Base-by-base conservation (phyloP, 2,113 vertebrate species). In the Triplophysa rosa region DNA sequence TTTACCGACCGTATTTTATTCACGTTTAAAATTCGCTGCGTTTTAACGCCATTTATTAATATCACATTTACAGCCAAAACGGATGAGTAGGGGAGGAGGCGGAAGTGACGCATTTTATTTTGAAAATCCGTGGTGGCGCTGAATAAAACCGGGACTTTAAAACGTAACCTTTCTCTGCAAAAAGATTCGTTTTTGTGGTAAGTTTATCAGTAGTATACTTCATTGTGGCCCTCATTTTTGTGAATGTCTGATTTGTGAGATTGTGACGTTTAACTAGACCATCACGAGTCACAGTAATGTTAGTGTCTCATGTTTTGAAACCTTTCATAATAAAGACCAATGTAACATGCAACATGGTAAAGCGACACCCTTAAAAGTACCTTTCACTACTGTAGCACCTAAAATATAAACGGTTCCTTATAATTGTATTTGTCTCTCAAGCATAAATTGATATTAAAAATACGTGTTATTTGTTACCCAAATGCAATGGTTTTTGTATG, bases 81-180 rank as follows among this genome's bases (percentile, higher is more conserved):
- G 54, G 54, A 58, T 21, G n/a, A 2, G 54, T 0, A 9, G 26
- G 24, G n/a, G 19, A 52, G 58, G 42, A 37, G 21, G 52, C 69
- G 78, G 78, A 80, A 80, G 47, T 80, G 78, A 80, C 69, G 78
- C 42, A 2, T 2, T 40, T 72, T 71, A 80, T 72, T 80, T 80
- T 80, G 61, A 80, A 80, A 73, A 26, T 64, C 19, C 3, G 33
- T 45, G 11, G 5, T 10, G 33, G 61, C 78, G 69, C 29, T 52
- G 26, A 37, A 7, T 12, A 8, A 23, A 23, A 33, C 89, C 88
- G 88, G 37, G 37, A 13, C 37, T 37, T 62, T 45, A 45, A 59
- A 61, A 2, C 17, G 0, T 54, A 56, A 47, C 11, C 8, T 6
- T 19, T 62, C 3, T 73, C 37, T 56, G 3, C 6, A 14, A 11